These are phyloP conservation scores for Plumapathes pennacea DNA, from an alignment of 92 coral and sea anemone species.

Conservation along the genomic window DNA sequence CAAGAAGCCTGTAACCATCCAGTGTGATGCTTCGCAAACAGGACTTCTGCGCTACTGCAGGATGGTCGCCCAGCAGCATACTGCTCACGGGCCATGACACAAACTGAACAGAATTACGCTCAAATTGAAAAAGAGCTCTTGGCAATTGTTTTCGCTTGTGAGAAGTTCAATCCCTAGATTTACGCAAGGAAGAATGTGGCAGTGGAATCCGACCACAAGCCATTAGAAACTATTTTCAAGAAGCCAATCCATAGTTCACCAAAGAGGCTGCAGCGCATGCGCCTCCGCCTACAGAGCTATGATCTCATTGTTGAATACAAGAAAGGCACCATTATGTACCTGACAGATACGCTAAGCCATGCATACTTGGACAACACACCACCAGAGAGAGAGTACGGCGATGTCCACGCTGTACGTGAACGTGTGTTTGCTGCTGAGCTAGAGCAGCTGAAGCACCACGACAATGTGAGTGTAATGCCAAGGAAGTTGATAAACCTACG, in stretches of 20 bases:
- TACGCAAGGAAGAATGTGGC: neutral
- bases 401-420: neutral
- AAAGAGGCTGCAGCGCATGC: conserved; percentile 18
- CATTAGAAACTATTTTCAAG: conserved; percentile 13
- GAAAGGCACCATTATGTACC: conserved; percentile 15
- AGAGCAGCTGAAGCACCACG: no score
- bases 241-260: conserved; percentile 17
- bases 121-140: conserved; percentile 35
- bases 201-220: conserved; percentile 27
- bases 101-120: conserved; percentile 27
- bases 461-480: no score
- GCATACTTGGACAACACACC: neutral
- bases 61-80: conserved; percentile 18
- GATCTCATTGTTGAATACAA: conserved; percentile 18
- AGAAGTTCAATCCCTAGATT: conserved; percentile 21
- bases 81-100: conserved; percentile 25
- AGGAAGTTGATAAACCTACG: no score
- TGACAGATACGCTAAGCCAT: conserved; percentile 26
- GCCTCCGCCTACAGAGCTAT: conserved; percentile 15
- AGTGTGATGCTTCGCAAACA: conserved; percentile 13
- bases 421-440: no score
- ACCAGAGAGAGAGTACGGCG: neutral
- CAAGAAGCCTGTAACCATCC: conserved; percentile 2
- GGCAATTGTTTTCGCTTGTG: conserved; percentile 28
- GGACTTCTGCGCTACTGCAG: conserved; percentile 25